Conservation (phyloP, 2,797 vertebrate genomes). For the Rhabdomys pumilio region DNA sequence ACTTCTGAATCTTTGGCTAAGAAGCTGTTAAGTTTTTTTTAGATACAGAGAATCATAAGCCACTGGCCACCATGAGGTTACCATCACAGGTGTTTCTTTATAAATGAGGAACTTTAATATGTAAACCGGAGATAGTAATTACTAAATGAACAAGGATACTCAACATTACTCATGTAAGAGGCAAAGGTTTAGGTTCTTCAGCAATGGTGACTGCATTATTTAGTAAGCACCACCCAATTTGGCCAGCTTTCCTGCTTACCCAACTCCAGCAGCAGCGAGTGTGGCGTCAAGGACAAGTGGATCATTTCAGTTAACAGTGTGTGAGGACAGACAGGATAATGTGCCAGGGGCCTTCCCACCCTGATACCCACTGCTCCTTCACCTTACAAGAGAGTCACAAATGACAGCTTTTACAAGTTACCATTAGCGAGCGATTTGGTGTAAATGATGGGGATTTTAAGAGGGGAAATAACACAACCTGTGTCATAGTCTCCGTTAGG, state of each 20-base stretch:
- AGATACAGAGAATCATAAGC: conserved; percentile 25
- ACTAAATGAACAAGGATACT: conserved; percentile 18
- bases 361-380: not conserved
- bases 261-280: conserved; percentile 27
- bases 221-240: not conserved
- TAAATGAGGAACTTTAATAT: not conserved
- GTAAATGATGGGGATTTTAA: not conserved
- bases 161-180: conserved; percentile 20
- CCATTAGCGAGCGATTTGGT: not conserved
- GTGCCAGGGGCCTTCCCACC: not conserved
- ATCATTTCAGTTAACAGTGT: not conserved
- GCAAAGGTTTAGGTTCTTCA: conserved; percentile 19
- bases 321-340: not conserved
- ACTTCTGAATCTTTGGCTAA: conserved; percentile 41
- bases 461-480: conserved; percentile 88
- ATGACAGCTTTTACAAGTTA: not conserved
- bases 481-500: conserved; percentile 98
- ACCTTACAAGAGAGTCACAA: not conserved
- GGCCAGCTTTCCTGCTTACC: conserved; percentile 11
- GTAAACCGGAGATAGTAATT: not conserved
- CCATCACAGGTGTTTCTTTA: not conserved
- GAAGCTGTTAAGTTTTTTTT: not conserved
- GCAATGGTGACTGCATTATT: not conserved
- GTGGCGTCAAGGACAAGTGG: not conserved
- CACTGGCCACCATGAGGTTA: not conserved